Conservation (phyloP, 1,140 invertebrate genomes). For the Heliconius congener region DNA sequence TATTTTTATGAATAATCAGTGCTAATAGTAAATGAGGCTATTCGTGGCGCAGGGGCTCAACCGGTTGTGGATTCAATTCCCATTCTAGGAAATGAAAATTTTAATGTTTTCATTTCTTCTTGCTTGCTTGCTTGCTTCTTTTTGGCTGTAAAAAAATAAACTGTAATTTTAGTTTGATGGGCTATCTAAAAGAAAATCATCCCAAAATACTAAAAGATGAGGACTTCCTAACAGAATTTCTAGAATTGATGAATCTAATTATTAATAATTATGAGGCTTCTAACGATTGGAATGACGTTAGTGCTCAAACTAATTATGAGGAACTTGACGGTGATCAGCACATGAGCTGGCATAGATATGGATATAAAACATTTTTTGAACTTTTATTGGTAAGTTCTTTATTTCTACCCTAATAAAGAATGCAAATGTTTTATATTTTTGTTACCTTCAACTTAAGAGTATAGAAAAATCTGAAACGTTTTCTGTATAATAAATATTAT, state of each 20-base stretch:
- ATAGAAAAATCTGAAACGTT: too few species aligned
- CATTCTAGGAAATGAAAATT: too few species aligned
- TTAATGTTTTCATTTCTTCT: too few species aligned
- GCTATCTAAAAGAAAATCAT: conserved; percentile 44
- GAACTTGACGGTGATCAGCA: conserved; percentile 53
- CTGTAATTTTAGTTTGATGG: conserved; percentile 42
- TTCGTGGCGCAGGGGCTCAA: too few species aligned
- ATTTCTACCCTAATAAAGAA: background rate
- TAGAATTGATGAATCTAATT: conserved; percentile 54
- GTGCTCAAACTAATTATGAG: conserved; percentile 40
- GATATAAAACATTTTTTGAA: conserved; percentile 68
- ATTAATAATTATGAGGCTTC: conserved; percentile 57
- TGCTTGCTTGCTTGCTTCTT: too few species aligned
- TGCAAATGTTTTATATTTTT: too few species aligned
- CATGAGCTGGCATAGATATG: conserved; percentile 64
- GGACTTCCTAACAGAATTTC: conserved; percentile 54
- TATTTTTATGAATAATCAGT: too few species aligned
- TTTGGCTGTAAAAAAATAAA: too few species aligned
- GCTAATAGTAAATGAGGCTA: too few species aligned
- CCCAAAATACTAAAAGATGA: conserved; percentile 48
- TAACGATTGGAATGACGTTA: conserved; percentile 64
- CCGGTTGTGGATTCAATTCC: too few species aligned
- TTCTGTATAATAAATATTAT: too few species aligned
- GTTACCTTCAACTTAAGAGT: too few species aligned
- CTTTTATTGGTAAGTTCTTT: conserved; percentile 56